A percentile compares a stretch with the other conserved stretches of the same genome.
Evolutionary conservation across 2,797 vertebrate genomes (phyloP).

Genomic region (Pogoniulus pusillus): DNA sequence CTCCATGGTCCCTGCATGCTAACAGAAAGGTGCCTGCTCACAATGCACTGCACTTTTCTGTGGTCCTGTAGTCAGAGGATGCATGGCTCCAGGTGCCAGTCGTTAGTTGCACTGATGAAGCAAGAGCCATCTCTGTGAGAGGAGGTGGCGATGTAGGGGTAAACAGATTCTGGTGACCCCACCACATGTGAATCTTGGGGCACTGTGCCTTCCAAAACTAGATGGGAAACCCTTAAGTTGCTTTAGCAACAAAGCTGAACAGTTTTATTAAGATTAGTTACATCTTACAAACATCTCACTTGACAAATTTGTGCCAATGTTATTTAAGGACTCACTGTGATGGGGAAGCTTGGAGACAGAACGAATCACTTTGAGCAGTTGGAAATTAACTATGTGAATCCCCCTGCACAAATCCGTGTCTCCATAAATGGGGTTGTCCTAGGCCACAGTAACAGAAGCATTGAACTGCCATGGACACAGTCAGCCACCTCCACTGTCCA

Average conservation of each 20-base stretch:
- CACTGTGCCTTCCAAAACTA: neutral
- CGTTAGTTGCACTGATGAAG: neutral
- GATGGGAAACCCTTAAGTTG: neutral
- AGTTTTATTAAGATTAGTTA: neutral
- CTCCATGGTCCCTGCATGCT: neutral
- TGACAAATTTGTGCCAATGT: neutral
- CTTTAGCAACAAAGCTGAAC: neutral
- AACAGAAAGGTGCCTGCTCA: neutral
- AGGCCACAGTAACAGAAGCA: neutral
- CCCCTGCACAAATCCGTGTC: neutral
- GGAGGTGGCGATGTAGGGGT: neutral
- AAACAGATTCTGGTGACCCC: neutral
- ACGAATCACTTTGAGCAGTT: constrained; percentile 56
- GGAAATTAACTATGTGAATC: constrained; percentile 49
- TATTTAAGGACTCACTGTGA: constrained; percentile 66
- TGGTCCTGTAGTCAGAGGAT: neutral
- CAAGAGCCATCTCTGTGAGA: neutral
- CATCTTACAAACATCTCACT: neutral
- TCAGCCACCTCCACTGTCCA: constrained; percentile 16
- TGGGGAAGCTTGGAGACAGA: constrained; percentile 28
- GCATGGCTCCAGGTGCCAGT: fast-evolving
- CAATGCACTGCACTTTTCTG: neutral
- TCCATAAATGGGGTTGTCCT: constrained; percentile 18
- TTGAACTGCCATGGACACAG: neutral
- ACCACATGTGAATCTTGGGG: neutral